Conservation (phyloP, 2,113 vertebrate genomes). For the Cephalopterus ornatus region DNA sequence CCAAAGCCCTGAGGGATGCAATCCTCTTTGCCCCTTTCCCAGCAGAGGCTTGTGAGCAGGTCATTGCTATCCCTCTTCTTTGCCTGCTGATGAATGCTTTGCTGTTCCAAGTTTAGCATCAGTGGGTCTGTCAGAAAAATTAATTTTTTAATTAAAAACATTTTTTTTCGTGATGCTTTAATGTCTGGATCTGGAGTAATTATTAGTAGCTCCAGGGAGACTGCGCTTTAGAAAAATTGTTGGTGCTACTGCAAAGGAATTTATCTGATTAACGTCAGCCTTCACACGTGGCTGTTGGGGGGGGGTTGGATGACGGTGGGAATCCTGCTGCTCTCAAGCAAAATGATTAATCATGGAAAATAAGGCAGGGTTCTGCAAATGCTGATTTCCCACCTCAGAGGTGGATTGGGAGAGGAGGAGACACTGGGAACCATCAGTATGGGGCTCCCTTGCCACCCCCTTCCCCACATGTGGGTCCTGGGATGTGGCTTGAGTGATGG, state of each 20-base stretch:
- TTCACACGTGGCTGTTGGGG: conserved; percentile 7
- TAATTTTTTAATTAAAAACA: conserved; percentile 77
- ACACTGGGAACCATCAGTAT: neutral
- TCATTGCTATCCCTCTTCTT: neutral
- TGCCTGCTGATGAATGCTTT: neutral
- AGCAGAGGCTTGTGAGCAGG: neutral
- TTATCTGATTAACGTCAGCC: conserved; percentile 67
- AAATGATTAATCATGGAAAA: conserved; percentile 22
- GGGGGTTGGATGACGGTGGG: neutral
- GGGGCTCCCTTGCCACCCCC: neutral
- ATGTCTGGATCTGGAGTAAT: conserved; percentile 72
- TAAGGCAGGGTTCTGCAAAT: neutral
- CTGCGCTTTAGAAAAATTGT: conserved; percentile 63
- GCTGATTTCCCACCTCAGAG: neutral
- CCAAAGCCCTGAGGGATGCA: neutral
- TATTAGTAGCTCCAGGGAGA: conserved; percentile 70
- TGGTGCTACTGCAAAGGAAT: conserved; percentile 59
- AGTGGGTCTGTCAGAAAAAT: conserved; percentile 66
- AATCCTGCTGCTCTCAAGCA: conserved; percentile 4
- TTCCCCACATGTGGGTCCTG: rapidly evolving
- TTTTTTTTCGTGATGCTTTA: conserved; percentile 58
- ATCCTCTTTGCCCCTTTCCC: neutral
- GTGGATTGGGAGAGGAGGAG: neutral
- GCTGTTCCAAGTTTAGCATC: neutral
- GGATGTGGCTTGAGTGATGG: rapidly evolving